phyloP scores from a whole-genome alignment of 2,797 vertebrate genomes.

The Vultur gryphus region DNA sequence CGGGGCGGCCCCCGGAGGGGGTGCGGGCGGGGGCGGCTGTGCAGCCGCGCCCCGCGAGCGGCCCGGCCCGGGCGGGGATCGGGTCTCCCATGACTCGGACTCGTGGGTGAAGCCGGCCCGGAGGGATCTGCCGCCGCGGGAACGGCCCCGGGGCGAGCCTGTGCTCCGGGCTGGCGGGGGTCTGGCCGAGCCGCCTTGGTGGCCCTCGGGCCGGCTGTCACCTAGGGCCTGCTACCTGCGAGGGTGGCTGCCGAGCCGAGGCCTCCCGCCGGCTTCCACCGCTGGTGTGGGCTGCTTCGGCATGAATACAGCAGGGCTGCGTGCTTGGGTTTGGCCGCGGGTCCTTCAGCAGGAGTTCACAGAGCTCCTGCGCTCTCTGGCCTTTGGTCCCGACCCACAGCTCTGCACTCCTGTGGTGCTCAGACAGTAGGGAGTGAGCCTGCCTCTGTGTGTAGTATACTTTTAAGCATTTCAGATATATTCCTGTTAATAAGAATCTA shows the following conservation, averaged over 20 bases:
- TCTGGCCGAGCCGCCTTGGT: background rate
- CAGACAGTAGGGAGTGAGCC: fast-evolving
- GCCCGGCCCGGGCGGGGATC: background rate
- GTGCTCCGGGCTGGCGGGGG: background rate
- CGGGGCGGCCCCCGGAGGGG: background rate
- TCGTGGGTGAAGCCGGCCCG: background rate
- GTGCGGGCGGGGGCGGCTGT: background rate
- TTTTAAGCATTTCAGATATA: no score
- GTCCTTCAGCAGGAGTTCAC: fast-evolving
- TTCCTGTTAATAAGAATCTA: fast-evolving
- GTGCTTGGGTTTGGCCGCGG: no score
- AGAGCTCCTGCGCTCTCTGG: background rate
- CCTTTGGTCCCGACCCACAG: background rate
- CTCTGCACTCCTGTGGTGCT: fast-evolving
- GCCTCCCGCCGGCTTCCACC: no score
- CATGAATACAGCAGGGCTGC: no score
- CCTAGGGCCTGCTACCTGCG: background rate
- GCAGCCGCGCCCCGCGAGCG: no score
- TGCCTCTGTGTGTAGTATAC: fast-evolving
- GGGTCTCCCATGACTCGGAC: background rate
- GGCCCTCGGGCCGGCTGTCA: background rate
- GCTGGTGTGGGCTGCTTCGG: no score
- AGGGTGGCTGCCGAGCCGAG: background rate
- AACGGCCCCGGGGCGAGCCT: background rate
- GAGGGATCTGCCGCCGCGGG: background rate